Percentiles rank a stretch among this genome's conserved stretches.
Evolutionary conservation across 2,888 invertebrate species (phyloP).

Genomic region (Loripinus fragilis): DNA sequence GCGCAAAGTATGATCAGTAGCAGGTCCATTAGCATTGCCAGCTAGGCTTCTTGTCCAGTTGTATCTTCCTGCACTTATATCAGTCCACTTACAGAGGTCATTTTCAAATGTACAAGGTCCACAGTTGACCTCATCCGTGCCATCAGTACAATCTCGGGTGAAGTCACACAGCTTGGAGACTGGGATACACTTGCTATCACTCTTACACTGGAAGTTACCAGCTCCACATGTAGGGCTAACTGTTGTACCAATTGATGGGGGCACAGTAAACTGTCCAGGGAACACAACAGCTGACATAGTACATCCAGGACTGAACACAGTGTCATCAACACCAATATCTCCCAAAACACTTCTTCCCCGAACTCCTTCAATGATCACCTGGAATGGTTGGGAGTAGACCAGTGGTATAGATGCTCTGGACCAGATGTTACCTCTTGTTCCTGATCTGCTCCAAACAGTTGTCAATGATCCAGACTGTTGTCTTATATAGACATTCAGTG

Average conservation of each 20-base stretch:
- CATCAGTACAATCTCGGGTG: slow-evolving; percentile 69
- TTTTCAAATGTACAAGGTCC: slow-evolving; percentile 79
- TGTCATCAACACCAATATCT: slow-evolving; percentile 81
- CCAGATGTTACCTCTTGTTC: slow-evolving; percentile 73
- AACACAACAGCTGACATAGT: slow-evolving; percentile 56
- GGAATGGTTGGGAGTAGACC: slow-evolving; percentile 65
- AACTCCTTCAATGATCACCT: slow-evolving; percentile 76
- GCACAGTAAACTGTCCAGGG: slow-evolving; percentile 63
- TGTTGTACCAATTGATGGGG: slow-evolving; percentile 63
- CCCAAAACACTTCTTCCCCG: slow-evolving; percentile 66
- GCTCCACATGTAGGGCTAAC: slow-evolving; percentile 57
- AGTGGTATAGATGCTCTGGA: slow-evolving; percentile 67
- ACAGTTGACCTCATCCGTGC: slow-evolving; percentile 76
- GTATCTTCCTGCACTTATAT: slow-evolving; percentile 73
- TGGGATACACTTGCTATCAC: slow-evolving; percentile 69
- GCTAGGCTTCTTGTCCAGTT: slow-evolving; percentile 70
- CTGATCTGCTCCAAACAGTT: slow-evolving; percentile 67
- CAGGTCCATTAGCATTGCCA: slow-evolving; percentile 49
- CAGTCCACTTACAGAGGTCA: slow-evolving; percentile 75
- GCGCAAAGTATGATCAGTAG: slow-evolving; percentile 64
- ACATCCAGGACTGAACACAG: slow-evolving; percentile 73
- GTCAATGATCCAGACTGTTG: slow-evolving; percentile 51
- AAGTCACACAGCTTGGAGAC: slow-evolving; percentile 73
- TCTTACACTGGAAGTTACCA: slow-evolving; percentile 69
- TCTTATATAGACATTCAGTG: slow-evolving; percentile 72